Base-by-base conservation (phyloP, 2,797 vertebrate genomes). In the Sternarchorhynchus goeldii region DNA sequence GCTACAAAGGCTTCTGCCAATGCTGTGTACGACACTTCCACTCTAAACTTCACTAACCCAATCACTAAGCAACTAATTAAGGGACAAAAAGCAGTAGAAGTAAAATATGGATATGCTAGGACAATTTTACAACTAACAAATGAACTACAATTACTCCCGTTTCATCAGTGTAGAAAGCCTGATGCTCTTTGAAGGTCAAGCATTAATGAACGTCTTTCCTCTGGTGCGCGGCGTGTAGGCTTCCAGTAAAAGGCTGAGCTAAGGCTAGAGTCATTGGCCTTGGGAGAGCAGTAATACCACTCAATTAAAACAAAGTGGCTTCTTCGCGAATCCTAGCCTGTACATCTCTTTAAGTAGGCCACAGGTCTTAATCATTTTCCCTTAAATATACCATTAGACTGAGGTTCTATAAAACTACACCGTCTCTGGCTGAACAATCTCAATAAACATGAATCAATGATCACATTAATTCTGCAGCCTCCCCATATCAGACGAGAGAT, bases 261-360 rank as follows among this genome's bases (percentile, higher is more conserved):
- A 31, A 60, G 59, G 76, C 57, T 69, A 17, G n/a, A 72, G 69
- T 72, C 64, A 68, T 17, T 58, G 73, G 53, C 73, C 73, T 57
- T 36, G 50, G 56, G 63, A 57, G 50, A 36, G 65, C 65, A 29
- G 45, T 36, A 55, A 78, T 74, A 70, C 45, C 50, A 59, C 67
- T 80, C 62, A 78, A 70, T 80, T 70, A 77, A 59, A 80, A 72
- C 55, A 65, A 66, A 76, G 73, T 82, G 69, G 75, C 41, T 55
- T 65, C 60, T 72, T 81, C 53, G 65, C 50, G 34, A 65, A 57
- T 31, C n/a, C 60, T 34, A 32, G 53, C 32, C 21, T 64, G 60
- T 25, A 65, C 17, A 57, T 63, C 60, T 39, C 64, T 72, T 71
- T 29, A 81, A 81, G 53, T 53, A 66, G 31, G 60, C 39, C 55